phyloP scores from a whole-genome alignment of 2,888 invertebrate species.

The Microctonus hyperodae region DNA sequence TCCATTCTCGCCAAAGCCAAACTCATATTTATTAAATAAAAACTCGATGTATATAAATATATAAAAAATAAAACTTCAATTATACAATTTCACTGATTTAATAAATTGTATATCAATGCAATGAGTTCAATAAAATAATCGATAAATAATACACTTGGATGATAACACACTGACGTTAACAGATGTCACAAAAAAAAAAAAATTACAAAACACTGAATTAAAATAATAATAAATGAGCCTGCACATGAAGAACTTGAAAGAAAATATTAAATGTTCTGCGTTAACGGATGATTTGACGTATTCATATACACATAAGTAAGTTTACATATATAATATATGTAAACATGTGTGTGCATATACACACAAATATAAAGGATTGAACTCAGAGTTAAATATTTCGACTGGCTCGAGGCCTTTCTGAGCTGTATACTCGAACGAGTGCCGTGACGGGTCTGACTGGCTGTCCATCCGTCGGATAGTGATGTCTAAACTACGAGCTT shows the following conservation, averaged over 20 bases:
- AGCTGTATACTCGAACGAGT: slow-evolving; percentile 59
- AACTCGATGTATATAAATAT: not conserved
- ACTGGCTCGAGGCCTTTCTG: slow-evolving; percentile 49
- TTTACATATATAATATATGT: not conserved
- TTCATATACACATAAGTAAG: not conserved
- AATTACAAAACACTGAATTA: too few relatives aligned
- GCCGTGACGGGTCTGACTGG: slow-evolving; percentile 63
- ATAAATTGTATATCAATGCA: not conserved
- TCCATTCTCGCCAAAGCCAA: slow-evolving; percentile 57
- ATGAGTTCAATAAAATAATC: too few relatives aligned
- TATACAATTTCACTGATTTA: not conserved
- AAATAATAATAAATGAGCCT: not conserved
- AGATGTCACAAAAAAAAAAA: not conserved
- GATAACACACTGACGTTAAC: not conserved
- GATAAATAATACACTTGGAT: not conserved
- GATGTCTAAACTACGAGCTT: slow-evolving; percentile 63
- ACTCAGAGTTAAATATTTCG: slow-evolving; percentile 28
- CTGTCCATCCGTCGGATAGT: slow-evolving; percentile 63
- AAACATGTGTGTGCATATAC: not conserved
- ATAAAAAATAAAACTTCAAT: not conserved
- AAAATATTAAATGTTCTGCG: too few relatives aligned
- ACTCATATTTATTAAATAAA: slow-evolving; percentile 44
- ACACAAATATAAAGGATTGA: not conserved
- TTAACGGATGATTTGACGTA: not conserved
- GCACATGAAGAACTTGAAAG: too few relatives aligned